A percentile compares a stretch with the other conserved stretches of the same genome.
Conservation (phyloP, 1,140 invertebrate genomes). For the Monochamus saltuarius region DNA sequence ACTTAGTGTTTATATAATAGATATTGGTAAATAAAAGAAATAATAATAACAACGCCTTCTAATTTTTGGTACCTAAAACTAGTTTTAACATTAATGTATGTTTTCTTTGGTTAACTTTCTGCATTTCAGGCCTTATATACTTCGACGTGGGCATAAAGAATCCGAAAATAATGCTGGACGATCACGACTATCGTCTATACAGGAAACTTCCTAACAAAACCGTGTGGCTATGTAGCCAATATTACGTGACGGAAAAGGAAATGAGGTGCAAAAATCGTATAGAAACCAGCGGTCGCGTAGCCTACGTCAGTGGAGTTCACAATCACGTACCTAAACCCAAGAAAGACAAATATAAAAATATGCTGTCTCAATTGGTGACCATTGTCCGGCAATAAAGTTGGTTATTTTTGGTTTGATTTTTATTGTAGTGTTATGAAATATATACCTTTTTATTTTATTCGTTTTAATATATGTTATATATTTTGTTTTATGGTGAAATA, state of each 20-base stretch:
- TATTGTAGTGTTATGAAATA: background rate
- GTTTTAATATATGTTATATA: no score
- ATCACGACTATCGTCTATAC: conserved; percentile 31
- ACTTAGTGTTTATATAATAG: no score
- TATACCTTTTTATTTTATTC: background rate
- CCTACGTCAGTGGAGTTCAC: conserved; percentile 29
- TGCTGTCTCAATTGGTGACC: conserved; percentile 31
- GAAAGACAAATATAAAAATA: conserved; percentile 28
- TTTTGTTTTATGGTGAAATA: no score
- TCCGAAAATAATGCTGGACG: conserved; percentile 38
- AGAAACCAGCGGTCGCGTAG: conserved; percentile 27
- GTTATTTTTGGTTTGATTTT: background rate
- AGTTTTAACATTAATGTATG: no score
- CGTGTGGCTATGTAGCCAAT: conserved; percentile 37
- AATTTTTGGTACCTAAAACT: no score
- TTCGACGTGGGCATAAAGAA: conserved; percentile 39
- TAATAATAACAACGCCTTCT: no score
- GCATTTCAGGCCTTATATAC: conserved; percentile 29
- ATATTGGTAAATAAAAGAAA: no score
- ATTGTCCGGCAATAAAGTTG: conserved; percentile 24
- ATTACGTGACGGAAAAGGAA: conserved; percentile 29
- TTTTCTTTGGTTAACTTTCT: no score
- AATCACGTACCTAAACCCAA: conserved; percentile 24
- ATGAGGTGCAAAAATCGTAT: conserved; percentile 31
- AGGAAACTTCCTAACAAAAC: conserved; percentile 32